phyloP scores from a whole-genome alignment of 2,113 vertebrate genomes.

The Balaeniceps rex region DNA sequence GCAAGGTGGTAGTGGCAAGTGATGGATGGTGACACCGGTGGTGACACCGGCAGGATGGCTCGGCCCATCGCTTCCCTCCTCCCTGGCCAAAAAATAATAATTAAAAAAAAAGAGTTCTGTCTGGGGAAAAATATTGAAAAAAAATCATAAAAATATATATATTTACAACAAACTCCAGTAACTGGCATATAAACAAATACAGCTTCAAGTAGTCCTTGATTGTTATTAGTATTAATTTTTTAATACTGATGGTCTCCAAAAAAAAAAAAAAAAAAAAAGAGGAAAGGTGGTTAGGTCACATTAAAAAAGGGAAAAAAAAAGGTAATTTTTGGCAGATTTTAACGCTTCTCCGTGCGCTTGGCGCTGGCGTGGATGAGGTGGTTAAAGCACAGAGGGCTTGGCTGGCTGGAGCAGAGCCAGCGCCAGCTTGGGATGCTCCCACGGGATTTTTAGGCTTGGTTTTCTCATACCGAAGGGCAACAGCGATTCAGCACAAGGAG shows the following conservation, averaged over 20 bases:
- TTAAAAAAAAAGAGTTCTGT: not conserved
- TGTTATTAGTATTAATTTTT: slow-evolving; percentile 72
- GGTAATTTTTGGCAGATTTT: slow-evolving; percentile 65
- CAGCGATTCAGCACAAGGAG: not conserved
- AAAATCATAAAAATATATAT: slow-evolving; percentile 39
- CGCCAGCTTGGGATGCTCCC: not conserved
- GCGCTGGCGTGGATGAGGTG: not conserved
- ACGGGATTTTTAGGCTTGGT: not conserved
- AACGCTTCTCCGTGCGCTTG: slow-evolving; percentile 45
- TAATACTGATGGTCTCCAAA: slow-evolving; percentile 81
- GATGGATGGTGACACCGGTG: not conserved
- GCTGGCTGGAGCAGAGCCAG: not conserved
- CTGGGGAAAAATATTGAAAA: slow-evolving; percentile 27
- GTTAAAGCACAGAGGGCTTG: slow-evolving; percentile 35
- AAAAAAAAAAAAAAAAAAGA: slow-evolving; percentile 26
- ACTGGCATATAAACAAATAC: slow-evolving; percentile 74
- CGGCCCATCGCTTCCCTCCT: not conserved
- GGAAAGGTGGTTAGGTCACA: slow-evolving; percentile 47
- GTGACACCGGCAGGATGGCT: not conserved
- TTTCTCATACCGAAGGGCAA: not conserved
- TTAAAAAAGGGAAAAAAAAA: slow-evolving; percentile 38
- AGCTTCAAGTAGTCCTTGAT: slow-evolving; percentile 81
- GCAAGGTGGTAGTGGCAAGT: not conserved
- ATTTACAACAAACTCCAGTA: slow-evolving; percentile 77
- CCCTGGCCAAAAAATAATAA: not conserved